These are phyloP conservation scores for Psix sp. DNA, from an alignment of 1,140 invertebrate genomes.

Conservation along the genomic window DNA sequence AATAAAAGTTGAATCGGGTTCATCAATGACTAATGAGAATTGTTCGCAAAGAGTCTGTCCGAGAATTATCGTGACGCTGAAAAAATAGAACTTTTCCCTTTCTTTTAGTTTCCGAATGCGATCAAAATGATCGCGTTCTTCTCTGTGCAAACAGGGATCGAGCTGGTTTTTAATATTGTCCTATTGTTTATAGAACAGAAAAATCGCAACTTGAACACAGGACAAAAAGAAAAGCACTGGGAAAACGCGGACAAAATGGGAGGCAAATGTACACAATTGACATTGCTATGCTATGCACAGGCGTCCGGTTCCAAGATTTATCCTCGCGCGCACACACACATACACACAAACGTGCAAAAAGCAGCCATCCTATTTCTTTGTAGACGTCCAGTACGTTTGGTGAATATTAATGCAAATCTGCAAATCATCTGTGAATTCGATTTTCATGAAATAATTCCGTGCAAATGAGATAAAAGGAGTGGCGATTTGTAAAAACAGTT, in stretches of 20 bases:
- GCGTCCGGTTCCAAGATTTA: slow-evolving; percentile 39
- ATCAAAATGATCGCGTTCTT: no score
- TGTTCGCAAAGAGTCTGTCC: no score
- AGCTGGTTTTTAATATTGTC: not conserved
- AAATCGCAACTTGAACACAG: not conserved
- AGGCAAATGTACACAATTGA: slow-evolving; percentile 25
- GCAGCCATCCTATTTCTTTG: slow-evolving; percentile 15
- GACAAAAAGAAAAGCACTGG: not conserved
- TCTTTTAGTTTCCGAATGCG: no score
- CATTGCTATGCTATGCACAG: slow-evolving; percentile 53
- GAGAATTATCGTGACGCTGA: no score
- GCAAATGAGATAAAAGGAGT: slow-evolving; percentile 21
- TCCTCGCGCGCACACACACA: slow-evolving; percentile 26
- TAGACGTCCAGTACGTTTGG: slow-evolving; percentile 16
- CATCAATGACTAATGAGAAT: no score
- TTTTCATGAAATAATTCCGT: slow-evolving; percentile 44
- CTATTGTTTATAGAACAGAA: no score
- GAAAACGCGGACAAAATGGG: slow-evolving; percentile 5
- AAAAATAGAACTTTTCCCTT: no score
- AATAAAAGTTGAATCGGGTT: no score
- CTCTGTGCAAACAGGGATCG: no score
- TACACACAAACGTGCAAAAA: slow-evolving; percentile 22
- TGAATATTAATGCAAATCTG: slow-evolving; percentile 54
- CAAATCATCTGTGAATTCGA: slow-evolving; percentile 48
- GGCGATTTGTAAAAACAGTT: slow-evolving; percentile 29